These are phyloP conservation scores for Papilio polytes DNA, from an alignment of 1,140 invertebrate genomes.

Conservation along the genomic window DNA sequence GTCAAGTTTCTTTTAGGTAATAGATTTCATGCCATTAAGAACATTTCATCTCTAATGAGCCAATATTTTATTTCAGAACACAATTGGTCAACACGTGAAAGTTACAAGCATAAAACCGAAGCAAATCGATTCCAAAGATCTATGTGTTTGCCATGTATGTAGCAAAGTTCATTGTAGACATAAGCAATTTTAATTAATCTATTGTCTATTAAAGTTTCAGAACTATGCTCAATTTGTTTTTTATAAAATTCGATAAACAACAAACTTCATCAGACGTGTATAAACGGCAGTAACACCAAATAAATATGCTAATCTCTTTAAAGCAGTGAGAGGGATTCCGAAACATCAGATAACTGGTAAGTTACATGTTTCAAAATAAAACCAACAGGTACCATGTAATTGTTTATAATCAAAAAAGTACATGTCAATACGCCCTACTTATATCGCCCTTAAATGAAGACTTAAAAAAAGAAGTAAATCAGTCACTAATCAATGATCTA, in stretches of 20 bases:
- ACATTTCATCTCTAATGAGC: neutral
- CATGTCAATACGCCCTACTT: neutral
- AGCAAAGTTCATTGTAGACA: constrained; percentile 3
- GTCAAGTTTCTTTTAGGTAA: neutral
- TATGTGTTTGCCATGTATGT: neutral
- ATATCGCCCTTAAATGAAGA: neutral
- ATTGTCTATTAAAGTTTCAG: neutral
- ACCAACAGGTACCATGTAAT: neutral
- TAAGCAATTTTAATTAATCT: neutral
- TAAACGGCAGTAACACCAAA: neutral
- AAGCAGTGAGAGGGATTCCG: neutral
- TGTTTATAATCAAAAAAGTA: constrained; percentile 3
- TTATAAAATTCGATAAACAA: no score
- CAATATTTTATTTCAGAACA: constrained; percentile 61
- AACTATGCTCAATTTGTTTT: no score
- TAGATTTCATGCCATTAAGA: neutral
- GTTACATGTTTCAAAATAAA: neutral
- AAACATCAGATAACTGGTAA: no score
- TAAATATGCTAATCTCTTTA: neutral
- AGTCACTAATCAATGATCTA: neutral
- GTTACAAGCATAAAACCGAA: constrained; percentile 59
- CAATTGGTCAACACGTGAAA: constrained; percentile 67
- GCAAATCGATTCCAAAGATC: constrained; percentile 27
- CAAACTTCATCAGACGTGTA: neutral
- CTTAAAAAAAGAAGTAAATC: neutral